phyloP scores from a whole-genome alignment of 2,113 vertebrate genomes.

The Zapornia atra region DNA sequence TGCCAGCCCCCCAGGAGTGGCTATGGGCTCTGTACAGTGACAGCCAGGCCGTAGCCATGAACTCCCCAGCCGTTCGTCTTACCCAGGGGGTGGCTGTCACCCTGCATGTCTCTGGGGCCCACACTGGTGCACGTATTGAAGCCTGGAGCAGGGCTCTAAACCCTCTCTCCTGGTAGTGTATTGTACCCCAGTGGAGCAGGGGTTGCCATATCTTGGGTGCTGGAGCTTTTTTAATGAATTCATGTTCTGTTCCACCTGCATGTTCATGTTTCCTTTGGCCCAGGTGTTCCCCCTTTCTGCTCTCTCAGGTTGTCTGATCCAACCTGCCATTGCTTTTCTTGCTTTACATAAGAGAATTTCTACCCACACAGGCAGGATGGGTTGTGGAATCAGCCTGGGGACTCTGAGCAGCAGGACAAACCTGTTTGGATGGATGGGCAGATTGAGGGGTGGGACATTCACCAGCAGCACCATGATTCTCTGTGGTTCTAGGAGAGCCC shows the following conservation, averaged over 20 bases:
- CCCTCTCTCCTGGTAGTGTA: neutral
- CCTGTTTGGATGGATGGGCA: neutral
- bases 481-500: neutral
- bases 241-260: neutral
- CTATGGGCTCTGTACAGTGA: neutral
- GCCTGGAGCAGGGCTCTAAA: neutral
- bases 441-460: neutral
- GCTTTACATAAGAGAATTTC: neutral
- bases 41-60: neutral
- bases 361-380: neutral
- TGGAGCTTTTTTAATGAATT: neutral
- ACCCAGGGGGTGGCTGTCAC: neutral
- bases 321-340: neutral
- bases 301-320: neutral
- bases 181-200: neutral
- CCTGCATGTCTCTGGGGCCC: neutral
- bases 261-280: neutral
- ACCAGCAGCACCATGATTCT: neutral
- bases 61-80: no score
- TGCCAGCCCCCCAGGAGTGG: no score
- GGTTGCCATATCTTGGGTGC: no score
- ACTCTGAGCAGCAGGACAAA: neutral
- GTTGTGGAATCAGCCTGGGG: rapidly evolving
- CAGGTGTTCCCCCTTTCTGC: neutral
- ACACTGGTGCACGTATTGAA: neutral